Evolutionary conservation across 2,797 vertebrate species (phyloP).

Genomic region (Ara ararauna): DNA sequence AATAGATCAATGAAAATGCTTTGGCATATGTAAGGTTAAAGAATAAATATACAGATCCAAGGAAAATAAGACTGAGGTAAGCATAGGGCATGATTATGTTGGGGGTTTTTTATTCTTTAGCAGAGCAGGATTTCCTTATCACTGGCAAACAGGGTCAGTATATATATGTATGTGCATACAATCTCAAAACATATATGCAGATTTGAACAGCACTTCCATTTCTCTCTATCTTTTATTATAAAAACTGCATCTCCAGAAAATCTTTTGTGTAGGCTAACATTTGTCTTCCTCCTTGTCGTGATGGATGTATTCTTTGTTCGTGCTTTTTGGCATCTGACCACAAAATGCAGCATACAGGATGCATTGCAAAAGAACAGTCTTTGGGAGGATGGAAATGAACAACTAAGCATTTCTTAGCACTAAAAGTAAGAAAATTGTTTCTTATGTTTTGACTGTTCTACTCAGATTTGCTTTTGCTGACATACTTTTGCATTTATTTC

Average conservation of each 20-base stretch:
- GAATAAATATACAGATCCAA: background rate
- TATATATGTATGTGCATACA: constrained; percentile 10
- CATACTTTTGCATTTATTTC: background rate
- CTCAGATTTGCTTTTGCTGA: constrained; percentile 12
- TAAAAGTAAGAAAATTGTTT: background rate
- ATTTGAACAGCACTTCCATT: background rate
- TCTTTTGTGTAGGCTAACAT: constrained; percentile 33
- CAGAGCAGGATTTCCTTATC: constrained; percentile 56
- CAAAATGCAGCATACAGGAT: background rate
- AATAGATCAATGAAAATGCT: background rate
- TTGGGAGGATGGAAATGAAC: background rate
- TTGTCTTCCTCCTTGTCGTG: constrained; percentile 8
- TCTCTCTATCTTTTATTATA: constrained; percentile 3
- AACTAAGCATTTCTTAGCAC: background rate
- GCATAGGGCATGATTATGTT: background rate
- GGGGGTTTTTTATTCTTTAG: background rate
- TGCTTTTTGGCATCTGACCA: background rate
- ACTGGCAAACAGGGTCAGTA: constrained; percentile 18
- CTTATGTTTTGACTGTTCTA: background rate
- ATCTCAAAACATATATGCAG: constrained; percentile 14
- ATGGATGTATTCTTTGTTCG: constrained; percentile 9
- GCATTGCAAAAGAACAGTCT: background rate
- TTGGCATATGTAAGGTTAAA: background rate
- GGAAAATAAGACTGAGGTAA: background rate
- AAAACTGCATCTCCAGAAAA: constrained; percentile 15